A percentile compares a stretch with the other conserved stretches of the same genome.
Conservation (phyloP, 2,888 invertebrate genomes). For the Heliconius ismenius region DNA sequence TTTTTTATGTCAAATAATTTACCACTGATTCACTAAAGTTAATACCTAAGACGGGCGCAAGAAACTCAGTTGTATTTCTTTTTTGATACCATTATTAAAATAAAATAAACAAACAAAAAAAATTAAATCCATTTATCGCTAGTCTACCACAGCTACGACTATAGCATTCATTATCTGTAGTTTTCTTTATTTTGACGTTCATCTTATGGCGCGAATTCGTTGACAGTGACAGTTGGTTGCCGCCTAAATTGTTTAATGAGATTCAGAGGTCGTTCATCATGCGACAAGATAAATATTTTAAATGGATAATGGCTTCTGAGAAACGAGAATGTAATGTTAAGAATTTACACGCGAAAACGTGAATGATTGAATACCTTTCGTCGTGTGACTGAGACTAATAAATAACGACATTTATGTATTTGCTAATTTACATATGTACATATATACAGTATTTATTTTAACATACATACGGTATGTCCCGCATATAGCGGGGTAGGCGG, state of each 20-base stretch:
- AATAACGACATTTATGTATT: neutral
- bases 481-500: neutral
- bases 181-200: conserved; percentile 35
- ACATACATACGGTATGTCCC: neutral
- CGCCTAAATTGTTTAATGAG: conserved; percentile 43
- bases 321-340: conserved; percentile 21
- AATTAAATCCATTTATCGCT: neutral
- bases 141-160: neutral
- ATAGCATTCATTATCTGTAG: conserved; percentile 19
- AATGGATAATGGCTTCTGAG: conserved; percentile 32
- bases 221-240: conserved; percentile 41
- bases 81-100: neutral
- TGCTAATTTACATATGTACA: neutral
- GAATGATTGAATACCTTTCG: conserved; percentile 10
- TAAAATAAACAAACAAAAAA: neutral
- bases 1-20: too few relatives aligned
- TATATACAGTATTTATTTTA: neutral
- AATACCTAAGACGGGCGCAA: too few relatives aligned
- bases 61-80: too few relatives aligned
- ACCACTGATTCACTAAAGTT: too few relatives aligned
- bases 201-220: conserved; percentile 45
- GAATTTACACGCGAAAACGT: conserved; percentile 18
- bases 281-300: conserved; percentile 33
- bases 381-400: conserved; percentile 9
- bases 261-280: conserved; percentile 37